Base-by-base conservation (phyloP, 2,888 invertebrate species). In the Yponomeuta evonymella region DNA sequence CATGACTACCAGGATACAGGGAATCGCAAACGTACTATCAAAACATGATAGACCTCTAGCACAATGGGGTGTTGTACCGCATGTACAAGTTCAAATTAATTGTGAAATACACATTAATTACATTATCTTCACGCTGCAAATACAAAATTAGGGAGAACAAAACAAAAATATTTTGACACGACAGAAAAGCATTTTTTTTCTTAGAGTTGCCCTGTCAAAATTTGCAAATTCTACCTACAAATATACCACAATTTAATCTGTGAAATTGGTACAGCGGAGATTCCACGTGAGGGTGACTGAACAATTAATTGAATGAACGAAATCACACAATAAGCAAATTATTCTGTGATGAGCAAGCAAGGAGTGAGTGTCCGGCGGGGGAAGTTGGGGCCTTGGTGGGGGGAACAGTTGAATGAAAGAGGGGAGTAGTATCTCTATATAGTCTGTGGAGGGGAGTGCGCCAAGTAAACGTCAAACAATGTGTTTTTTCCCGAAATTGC, bases 101-200 rank as follows among this genome's bases (percentile, higher is more conserved):
- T 6, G 29, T 64, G 9, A 64, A 30, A 64, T 64, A 64, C 29
- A 30, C 51, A 64, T 64, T 64, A 15, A 79, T 76, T 75, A 81
- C 84, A 87, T 86, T 80, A 78, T 83, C 81, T 70, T 73, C 73
- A 74, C 76, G 74, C 80, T 75, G 78, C 74, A 76, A 74, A 76
- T 73, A 75, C 75, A 79, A 79, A 84, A 79, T 33, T 79, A 77
- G 75, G 74, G 78, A 71, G 76, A 81, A 89, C 86, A 83, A 89
- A 90, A 91, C 90, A 89, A 86, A 90, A 90, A 90, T 91, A 92
- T 91, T 91, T 89, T 89, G 90, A 89, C 87, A 87, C 82, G 81
- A 83, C 48, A 51, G 81, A 78, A 65, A 23, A 1, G 23, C 15
- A n/a, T 12, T 33, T 48, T 67, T 67, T 48, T 48, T 43, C 12